Evolutionary conservation across 2,797 vertebrate genomes (phyloP), one percentile per base, ranked within the genome.

Genomic region (Sebastes diploproa): DNA sequence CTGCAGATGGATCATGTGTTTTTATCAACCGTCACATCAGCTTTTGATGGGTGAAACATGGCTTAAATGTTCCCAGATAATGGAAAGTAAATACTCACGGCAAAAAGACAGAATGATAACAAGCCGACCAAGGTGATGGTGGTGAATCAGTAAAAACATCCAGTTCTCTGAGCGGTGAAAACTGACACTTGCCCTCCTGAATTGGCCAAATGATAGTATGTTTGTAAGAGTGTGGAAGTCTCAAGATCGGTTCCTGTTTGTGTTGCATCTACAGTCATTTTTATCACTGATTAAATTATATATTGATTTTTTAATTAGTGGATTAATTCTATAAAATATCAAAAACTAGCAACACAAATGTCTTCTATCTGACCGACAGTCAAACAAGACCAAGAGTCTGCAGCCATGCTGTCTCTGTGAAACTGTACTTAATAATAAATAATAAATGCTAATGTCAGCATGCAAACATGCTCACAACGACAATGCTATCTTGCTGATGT

Each of bases 1-100:
- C 80, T 80, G 32, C 68, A 80, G 69, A 83, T 87, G 65, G 86
- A 86, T 83, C 62, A n/a, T 69, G 52, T 29, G 68, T 84, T 88
- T 87, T 83, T 72, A 76, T 80, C 63, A 78, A 81, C 62, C 58
- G 62, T 77, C 72, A 80, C 58, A 77, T 86, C 55, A 68, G 73
- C 22, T 74, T 88, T 74, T 68, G 58, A 77, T 59, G 62, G 46
- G 14, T 25, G 52, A 82, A 86, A 74, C 56, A 18, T 30, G 29
- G 58, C 60, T 79, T 69, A 62, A 77, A 74, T 66, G 61, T 68
- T 74, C 32, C 7, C 38, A 76, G 71, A 78, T 60, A 77, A 83
- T 65, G 59, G 32, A 66, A 71, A 22, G 52, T 54, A 54, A 78
- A 59, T 3, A 70, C 36, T 58, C 7, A 56, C 23, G 74, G 38